Base-by-base conservation (phyloP, 2,888 invertebrate species). In the Amphipyra berbera region DNA sequence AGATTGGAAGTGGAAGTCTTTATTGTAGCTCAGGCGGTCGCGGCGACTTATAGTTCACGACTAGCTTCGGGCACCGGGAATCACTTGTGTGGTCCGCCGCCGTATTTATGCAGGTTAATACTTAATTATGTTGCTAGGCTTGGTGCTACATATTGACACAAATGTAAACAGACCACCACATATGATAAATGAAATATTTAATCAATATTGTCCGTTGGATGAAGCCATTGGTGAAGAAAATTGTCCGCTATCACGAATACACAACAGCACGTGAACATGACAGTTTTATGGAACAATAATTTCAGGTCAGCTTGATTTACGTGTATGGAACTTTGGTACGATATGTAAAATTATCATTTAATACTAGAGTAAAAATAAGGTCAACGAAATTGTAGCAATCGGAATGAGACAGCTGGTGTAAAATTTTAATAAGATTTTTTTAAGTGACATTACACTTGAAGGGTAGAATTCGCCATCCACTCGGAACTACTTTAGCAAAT, bases 41-140 rank as follows among this genome's bases (percentile, higher is more conserved):
- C 58, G 46, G 79, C 78, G 85, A 89, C 87, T 92, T 90, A 89
- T 85, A 82, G 91, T 85, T 87, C 92, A 93, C 92, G 93, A 93
- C 88, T 90, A 86, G 90, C 92, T 92, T 68, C 76, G 62, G 92
- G 92, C 92, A 72, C 79, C 82, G 80, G 85, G 79, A 77, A 78
- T 84, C 74, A 84, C 83, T 81, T 88, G 93, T 92, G 93, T 92
- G 93, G 92, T 91, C 93, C 73, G 71, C 82, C 79, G 79, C 83
- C 72, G 74, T 82, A 76, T 86, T 86, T 85, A 77, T 73, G 62
- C 71, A 58, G 72, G 73, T 80, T 82, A 80, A 76, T 80, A 74
- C 79, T 83, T 85, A 88, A 88, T 86, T 86, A 82, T 81, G 68
- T 56, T 60, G 49, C 61, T 75, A 64, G 72, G 67, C 73, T 71